Base-by-base conservation (phyloP, 2,797 vertebrate genomes). In the Petrocephalus schoutedeni region DNA sequence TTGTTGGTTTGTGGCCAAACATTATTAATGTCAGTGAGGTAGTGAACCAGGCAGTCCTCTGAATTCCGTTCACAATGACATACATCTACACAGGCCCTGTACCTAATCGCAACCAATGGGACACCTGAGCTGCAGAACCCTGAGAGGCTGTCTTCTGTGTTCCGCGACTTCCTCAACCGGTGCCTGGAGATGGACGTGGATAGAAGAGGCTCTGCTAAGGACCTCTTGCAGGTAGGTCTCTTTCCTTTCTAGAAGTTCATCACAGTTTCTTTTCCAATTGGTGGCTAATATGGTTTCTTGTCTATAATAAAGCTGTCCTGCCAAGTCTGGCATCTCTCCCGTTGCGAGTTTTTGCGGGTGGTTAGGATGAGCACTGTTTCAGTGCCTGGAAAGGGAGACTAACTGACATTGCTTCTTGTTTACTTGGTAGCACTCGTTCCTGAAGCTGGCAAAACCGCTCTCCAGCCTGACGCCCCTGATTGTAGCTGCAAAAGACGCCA, bases 141-240 rank as follows among this genome's bases (percentile, higher is more conserved):
- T 0, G 97, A 98, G 94, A 96, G 96, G 87, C 93, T 98, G 45
- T 97, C 97, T 0, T 95, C 96, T 2, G 96, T 97, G 86, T 98
- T 98, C 90, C 95, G 97, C 41, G 97, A 97, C 92, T 98, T 98
- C 89, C 95, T 98, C 56, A 97, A 97, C 92, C 95, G 95, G 91
- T 97, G 97, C 93, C 95, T 98, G 90, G 97, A 98, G 93, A 97
- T 97, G 97, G 97, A 98, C 2, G 97, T 98, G 90, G 97, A 98
- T 92, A 95, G 96, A 59, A 89, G 97, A 92, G 97, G 97, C 53
- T 97, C 97, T 74, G 97, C 97, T 90, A 97, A 97, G 93, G 96
- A 98, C 23, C 96, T 98, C 77, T 94, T 98, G 89, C 97, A 98
- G 97, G 97, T 97, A 91, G 4, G 9, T 58, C 84, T 56, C 53